Conservation (phyloP, 2,888 invertebrate species). For the Chrysodeixis includens region DNA sequence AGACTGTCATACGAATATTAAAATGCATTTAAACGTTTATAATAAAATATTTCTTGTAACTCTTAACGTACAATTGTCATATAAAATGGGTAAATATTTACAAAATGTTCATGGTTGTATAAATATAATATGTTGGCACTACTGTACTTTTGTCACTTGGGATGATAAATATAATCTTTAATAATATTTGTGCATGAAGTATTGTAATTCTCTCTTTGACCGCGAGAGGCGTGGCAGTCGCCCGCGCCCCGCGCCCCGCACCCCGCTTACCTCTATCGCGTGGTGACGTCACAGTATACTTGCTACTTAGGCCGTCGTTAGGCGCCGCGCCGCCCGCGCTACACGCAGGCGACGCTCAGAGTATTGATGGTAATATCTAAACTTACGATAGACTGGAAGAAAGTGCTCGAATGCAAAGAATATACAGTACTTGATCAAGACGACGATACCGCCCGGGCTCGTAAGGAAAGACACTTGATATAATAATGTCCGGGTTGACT, state of each 20-base stretch:
- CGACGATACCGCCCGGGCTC: background rate
- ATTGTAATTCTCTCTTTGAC: background rate
- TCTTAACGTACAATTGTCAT: conserved; percentile 17
- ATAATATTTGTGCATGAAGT: background rate
- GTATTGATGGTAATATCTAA: conserved; percentile 3
- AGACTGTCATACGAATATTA: conserved; percentile 24
- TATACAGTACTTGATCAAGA: background rate
- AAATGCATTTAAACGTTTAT: conserved; percentile 29
- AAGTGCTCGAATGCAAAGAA: background rate
- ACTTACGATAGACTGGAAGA: background rate
- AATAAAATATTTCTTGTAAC: conserved; percentile 24
- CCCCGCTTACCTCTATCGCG: background rate
- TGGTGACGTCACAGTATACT: background rate
- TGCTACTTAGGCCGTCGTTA: conserved; percentile 5
- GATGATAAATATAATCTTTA: conserved; percentile 8
- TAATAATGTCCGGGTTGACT: too few species aligned
- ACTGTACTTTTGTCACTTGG: conserved; percentile 29
- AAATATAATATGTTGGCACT: conserved; percentile 42
- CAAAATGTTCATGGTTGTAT: conserved; percentile 24
- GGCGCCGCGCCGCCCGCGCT: background rate
- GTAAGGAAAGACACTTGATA: background rate
- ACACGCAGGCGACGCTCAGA: background rate
- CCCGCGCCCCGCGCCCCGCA: background rate
- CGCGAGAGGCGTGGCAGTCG: background rate
- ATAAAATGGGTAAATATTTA: conserved; percentile 38